A percentile compares a stretch with the other conserved stretches of the same genome.
Evolutionary conservation across 2,888 invertebrate species (phyloP).

Genomic region (Sialis fuliginosa): DNA sequence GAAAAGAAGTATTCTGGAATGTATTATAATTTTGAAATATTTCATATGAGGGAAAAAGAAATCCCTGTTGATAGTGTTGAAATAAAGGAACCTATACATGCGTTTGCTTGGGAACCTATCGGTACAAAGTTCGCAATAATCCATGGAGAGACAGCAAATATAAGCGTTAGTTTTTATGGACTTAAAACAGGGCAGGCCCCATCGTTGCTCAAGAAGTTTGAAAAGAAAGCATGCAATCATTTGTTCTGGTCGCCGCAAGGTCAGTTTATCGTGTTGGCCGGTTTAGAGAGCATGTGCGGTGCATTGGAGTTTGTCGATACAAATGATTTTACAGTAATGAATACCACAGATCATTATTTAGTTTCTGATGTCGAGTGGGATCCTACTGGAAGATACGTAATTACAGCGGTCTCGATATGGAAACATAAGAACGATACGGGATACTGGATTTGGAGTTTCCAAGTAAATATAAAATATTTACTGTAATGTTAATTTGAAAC

Average conservation of each 20-base stretch:
- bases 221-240: conserved; percentile 78
- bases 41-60: conserved; percentile 94
- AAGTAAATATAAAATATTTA: conserved; percentile 40
- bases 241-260: conserved; percentile 93
- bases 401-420: conserved; percentile 88
- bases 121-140: conserved; percentile 94
- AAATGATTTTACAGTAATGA: conserved; percentile 90
- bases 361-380: conserved; percentile 98
- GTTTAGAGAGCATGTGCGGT: conserved; percentile 67
- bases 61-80: conserved; percentile 96
- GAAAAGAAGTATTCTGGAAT: conserved; percentile 91
- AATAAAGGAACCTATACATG: conserved; percentile 80
- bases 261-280: conserved; percentile 88
- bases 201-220: conserved; percentile 68
- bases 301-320: conserved; percentile 91
- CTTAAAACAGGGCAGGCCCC: conserved; percentile 82
- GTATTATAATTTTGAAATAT: conserved; percentile 97
- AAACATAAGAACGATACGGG: conserved; percentile 86
- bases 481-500: neutral
- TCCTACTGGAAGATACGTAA: conserved; percentile 94
- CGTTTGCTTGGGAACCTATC: conserved; percentile 96
- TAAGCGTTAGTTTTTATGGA: conserved; percentile 83
- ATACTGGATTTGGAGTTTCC: conserved; percentile 97
- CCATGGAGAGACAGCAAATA: conserved; percentile 77
- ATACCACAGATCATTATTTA: conserved; percentile 79